Percentiles rank a stretch among this genome's conserved stretches.
Evolutionary conservation across 2,888 invertebrate genomes (phyloP).

Genomic region (Caenorhabditis zanzibari): DNA sequence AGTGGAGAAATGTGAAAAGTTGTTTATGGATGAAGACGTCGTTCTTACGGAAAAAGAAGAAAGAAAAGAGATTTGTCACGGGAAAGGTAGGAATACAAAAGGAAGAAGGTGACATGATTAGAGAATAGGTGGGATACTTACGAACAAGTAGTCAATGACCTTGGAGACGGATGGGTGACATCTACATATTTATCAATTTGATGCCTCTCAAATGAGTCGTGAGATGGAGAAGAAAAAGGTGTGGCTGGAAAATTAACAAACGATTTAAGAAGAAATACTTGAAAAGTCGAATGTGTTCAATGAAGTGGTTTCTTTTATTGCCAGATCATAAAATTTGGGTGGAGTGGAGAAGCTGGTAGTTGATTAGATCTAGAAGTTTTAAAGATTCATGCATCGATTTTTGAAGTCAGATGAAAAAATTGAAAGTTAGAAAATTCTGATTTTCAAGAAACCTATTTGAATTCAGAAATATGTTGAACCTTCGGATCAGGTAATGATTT

Average conservation of each 20-base stretch:
- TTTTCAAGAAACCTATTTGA: too few relatives aligned
- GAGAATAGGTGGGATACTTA: slow-evolving; percentile 37
- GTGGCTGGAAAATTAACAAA: slow-evolving; percentile 34
- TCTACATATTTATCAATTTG: slow-evolving; percentile 61
- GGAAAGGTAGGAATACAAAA: slow-evolving; percentile 12
- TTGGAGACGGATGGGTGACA: slow-evolving; percentile 48
- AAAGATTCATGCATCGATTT: too few relatives aligned
- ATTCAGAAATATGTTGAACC: too few relatives aligned
- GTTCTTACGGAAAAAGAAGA: slow-evolving; percentile 52
- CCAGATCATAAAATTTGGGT: slow-evolving; percentile 23
- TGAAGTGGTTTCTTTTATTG: slow-evolving; percentile 18
- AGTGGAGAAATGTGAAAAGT: slow-evolving; percentile 58
- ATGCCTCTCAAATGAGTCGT: slow-evolving; percentile 47
- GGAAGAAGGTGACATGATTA: slow-evolving; percentile 17
- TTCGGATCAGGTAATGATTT: too few relatives aligned
- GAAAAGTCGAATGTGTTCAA: slow-evolving; percentile 3
- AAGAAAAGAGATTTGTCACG: slow-evolving; percentile 41
- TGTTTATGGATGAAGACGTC: slow-evolving; percentile 55
- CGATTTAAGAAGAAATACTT: background rate
- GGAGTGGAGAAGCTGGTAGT: slow-evolving; percentile 9
- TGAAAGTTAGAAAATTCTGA: background rate
- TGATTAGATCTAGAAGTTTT: background rate
- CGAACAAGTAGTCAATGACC: slow-evolving; percentile 46
- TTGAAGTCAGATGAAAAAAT: background rate
- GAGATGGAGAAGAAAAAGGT: slow-evolving; percentile 23